Evolutionary conservation across 2,888 invertebrate genomes (phyloP).

Genomic region (Drosophila maculinotata): DNA sequence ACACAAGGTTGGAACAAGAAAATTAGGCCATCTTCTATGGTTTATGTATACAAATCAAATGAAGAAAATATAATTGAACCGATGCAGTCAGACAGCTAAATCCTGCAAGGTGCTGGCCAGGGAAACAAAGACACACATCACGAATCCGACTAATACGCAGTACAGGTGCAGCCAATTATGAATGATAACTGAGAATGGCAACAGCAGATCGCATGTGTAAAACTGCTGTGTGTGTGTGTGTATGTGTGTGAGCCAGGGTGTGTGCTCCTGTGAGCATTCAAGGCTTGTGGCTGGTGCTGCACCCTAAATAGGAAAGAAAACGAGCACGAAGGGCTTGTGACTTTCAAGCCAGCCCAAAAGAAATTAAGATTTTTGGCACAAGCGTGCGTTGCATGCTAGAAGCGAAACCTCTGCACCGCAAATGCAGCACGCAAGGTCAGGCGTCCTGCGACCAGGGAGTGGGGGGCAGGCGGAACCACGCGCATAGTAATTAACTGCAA

Average conservation of each 20-base stretch:
- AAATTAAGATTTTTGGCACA: slow-evolving; percentile 79
- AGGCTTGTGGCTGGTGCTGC: slow-evolving; percentile 43
- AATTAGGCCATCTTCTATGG: slow-evolving; percentile 11
- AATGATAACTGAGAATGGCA: slow-evolving; percentile 59
- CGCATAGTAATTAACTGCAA: slow-evolving; percentile 71
- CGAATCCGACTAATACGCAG: slow-evolving; percentile 54
- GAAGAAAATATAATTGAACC: too few relatives aligned
- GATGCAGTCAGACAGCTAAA: too few relatives aligned
- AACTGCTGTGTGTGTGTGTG: neutral
- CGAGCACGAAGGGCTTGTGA: slow-evolving; percentile 64
- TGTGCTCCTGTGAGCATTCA: slow-evolving; percentile 20
- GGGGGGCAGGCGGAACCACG: too few relatives aligned
- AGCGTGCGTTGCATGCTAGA: slow-evolving; percentile 65
- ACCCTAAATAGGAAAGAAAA: slow-evolving; percentile 55
- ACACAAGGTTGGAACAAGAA: slow-evolving; percentile 4
- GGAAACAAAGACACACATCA: neutral
- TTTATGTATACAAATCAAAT: neutral
- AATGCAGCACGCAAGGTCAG: slow-evolving; percentile 76
- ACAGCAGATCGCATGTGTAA: slow-evolving; percentile 29
- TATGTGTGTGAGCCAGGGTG: neutral
- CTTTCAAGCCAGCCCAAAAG: slow-evolving; percentile 50
- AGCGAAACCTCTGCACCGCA: slow-evolving; percentile 43
- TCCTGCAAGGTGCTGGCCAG: neutral
- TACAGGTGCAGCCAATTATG: slow-evolving; percentile 76
- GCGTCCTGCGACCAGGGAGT: slow-evolving; percentile 12